Evolutionary conservation across 1,140 invertebrate genomes (phyloP), one percentile per base, ranked within the genome.

Genomic region (Nasonia longicornis): DNA sequence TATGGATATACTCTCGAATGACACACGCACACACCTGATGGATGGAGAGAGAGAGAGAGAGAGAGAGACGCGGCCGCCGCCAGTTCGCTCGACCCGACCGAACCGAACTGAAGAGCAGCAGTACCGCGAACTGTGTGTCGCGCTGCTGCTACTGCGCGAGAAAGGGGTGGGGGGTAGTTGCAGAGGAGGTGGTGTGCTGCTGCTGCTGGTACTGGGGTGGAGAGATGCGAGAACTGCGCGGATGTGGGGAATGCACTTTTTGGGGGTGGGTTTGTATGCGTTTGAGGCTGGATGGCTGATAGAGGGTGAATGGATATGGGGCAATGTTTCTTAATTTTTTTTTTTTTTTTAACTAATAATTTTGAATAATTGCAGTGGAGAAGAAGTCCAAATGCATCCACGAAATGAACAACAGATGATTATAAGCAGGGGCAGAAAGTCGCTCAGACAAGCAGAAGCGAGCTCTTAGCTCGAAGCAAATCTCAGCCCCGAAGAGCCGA

Each of bases 41-140:
- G 31, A 38, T 35, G 14, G 16, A n/a, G 69, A 20, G 26, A 26
- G 26, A n/a, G 69, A 20, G 35, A 35, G 29, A 42, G 26, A 26
- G 26, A n/a, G 69, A 20, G 35, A 35, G 29, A 42, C 69, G 35
- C 69, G 31, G 20, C 29, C 35, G 69, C 66, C 66, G 69, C 69
- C 35, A 31, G 69, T 31, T 26, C 64, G 64, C 64, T 26, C 64
- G 64, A 67, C 22, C 64, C 64, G 64, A 67, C 64, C 64, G 64
- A 67, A 67, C 64, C 29, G 64, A 67, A 67, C 64, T 67, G 64
- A 31, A 26, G 64, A n/a, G 12, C 16, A 26, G 22, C 64, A 26
- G 22, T 16, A n/a, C 63, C 22, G 63, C 3, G 63, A 22, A 26
- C 31, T 35, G 29, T 26, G 22, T 31, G 64, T 16, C 64, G 64